Evolutionary conservation across 2,888 invertebrate genomes (phyloP).

Genomic region (Dione juno): DNA sequence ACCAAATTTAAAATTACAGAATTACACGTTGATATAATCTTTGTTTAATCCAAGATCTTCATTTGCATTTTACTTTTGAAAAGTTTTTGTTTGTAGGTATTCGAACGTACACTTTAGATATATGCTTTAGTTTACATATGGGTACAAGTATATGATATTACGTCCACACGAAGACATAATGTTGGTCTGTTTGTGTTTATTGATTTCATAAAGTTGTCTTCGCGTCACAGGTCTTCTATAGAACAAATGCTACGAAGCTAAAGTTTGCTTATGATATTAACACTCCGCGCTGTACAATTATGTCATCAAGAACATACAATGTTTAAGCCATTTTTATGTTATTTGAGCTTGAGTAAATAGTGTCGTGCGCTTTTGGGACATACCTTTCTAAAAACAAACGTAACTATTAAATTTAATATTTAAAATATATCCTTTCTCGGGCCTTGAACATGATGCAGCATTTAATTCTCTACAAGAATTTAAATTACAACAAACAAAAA

Average conservation of each 20-base stretch:
- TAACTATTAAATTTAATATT: too few species aligned
- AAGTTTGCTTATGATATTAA: background rate
- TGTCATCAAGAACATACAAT: background rate
- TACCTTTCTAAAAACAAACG: too few species aligned
- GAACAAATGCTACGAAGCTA: conserved; percentile 1
- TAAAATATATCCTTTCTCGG: too few species aligned
- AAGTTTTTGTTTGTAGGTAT: too few species aligned
- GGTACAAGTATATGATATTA: too few species aligned
- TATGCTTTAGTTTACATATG: too few species aligned
- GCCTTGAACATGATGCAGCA: too few species aligned
- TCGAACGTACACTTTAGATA: too few species aligned
- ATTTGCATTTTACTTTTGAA: background rate
- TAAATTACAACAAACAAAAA: too few species aligned
- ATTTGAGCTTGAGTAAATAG: too few species aligned
- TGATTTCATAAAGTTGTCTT: conserved; percentile 2
- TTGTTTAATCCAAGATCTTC: background rate
- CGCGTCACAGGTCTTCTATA: background rate
- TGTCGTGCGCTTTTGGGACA: too few species aligned
- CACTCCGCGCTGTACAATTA: background rate
- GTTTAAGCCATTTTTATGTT: background rate
- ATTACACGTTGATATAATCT: background rate
- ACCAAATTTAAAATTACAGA: background rate
- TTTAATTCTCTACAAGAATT: too few species aligned
- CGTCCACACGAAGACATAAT: background rate
- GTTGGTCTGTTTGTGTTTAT: background rate